phyloP scores from a whole-genome alignment of 2,113 vertebrate species.

The Uria aalge region DNA sequence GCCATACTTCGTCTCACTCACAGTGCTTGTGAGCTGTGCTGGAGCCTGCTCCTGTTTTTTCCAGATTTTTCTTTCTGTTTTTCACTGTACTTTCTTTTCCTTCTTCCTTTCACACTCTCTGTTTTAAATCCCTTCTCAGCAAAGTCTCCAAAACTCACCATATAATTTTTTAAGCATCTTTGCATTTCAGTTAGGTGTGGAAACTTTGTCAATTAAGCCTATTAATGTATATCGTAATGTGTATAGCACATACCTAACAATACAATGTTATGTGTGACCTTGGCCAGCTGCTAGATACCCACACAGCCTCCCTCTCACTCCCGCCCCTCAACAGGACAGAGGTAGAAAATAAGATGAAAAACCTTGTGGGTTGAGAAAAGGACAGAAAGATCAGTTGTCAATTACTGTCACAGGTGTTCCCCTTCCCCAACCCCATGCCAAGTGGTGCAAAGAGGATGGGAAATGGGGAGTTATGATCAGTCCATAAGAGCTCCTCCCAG shows the following conservation, averaged over 20 bases:
- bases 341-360: not conserved
- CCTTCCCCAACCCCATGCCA: accelerated
- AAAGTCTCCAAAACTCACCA: not conserved
- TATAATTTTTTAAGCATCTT: not conserved
- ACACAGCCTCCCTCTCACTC: not conserved
- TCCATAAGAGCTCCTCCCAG: not conserved
- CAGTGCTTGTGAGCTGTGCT: not conserved
- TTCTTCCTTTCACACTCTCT: not conserved
- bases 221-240: not conserved
- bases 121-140: not conserved
- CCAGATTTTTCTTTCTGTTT: not conserved
- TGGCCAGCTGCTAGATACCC: not conserved
- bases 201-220: not conserved
- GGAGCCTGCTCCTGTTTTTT: not conserved
- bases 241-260: not conserved
- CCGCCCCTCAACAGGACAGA: not conserved
- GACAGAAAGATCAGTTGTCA: not conserved
- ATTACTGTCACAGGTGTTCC: not conserved
- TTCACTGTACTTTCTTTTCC: not conserved
- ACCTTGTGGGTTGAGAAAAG: not conserved
- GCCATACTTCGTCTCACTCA: not conserved
- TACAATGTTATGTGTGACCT: accelerated
- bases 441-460: not conserved
- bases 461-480: not conserved
- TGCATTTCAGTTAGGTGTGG: not conserved